Evolutionary conservation across 2,797 vertebrate genomes (phyloP).

Genomic region (Microhierax caerulescens): DNA sequence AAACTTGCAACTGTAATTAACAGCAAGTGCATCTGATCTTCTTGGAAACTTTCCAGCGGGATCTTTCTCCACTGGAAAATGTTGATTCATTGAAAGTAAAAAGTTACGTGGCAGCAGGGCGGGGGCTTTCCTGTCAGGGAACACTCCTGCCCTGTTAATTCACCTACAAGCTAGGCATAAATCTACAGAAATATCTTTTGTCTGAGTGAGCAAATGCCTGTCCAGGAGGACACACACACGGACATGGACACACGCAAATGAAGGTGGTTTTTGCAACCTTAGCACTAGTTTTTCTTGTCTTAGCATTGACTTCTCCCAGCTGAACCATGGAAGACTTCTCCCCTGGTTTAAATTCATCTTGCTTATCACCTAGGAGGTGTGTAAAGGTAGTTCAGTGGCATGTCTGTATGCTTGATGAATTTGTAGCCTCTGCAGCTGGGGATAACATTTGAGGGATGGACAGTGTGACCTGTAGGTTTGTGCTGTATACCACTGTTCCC

Average conservation of each 20-base stretch:
- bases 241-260: not conserved
- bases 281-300: not conserved
- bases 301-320: not conserved
- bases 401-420: not conserved
- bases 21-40: not conserved
- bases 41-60: not conserved
- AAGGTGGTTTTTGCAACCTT: not conserved
- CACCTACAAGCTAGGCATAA: not conserved
- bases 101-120: not conserved
- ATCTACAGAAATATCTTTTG: not conserved
- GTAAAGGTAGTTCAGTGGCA: not conserved
- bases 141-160: not conserved
- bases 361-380: not conserved
- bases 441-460: not conserved
- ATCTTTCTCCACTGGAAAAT: not conserved
- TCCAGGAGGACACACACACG: not conserved
- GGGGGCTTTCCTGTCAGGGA: not conserved
- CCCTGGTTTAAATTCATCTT: not conserved
- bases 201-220: not conserved
- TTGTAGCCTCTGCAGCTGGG: not conserved
- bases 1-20: not conserved
- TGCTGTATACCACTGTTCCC: not conserved
- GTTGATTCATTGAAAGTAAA: not conserved
- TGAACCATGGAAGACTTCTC: not conserved
- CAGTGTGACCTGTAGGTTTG: not conserved